Percentiles rank a stretch among this genome's conserved stretches.
Conservation (phyloP, 2,113 vertebrate species). For the Motacilla tschutschensis region DNA sequence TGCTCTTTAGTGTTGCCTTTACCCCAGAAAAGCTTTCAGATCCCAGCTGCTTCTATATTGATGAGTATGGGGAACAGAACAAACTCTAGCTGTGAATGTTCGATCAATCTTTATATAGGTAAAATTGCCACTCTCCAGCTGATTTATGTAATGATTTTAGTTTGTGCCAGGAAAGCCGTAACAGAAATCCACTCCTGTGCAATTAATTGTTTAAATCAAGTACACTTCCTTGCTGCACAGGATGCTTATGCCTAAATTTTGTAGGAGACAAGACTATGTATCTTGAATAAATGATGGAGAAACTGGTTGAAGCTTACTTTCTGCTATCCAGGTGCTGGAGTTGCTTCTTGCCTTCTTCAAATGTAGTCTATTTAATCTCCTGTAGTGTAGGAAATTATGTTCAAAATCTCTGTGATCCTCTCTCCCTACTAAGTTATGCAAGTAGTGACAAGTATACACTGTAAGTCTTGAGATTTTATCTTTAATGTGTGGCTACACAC, state of each 20-base stretch:
- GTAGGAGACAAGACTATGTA: slow-evolving; percentile 10
- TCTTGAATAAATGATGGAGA: slow-evolving; percentile 51
- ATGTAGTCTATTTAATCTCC: slow-evolving; percentile 82
- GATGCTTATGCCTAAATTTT: slow-evolving; percentile 43
- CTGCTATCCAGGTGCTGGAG: slow-evolving; percentile 60
- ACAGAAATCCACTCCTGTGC: slow-evolving; percentile 7
- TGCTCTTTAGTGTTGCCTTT: slow-evolving; percentile 25
- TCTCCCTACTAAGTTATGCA: slow-evolving; percentile 82
- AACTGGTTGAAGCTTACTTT: slow-evolving; percentile 73
- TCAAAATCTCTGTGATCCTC: slow-evolving; percentile 76
- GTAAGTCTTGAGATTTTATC: slow-evolving; percentile 89
- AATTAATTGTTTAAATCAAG: slow-evolving; percentile 44
- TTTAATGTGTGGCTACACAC: slow-evolving; percentile 91
- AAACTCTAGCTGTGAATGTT: slow-evolving; percentile 51
- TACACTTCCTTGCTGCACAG: not conserved
- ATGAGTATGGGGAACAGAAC: slow-evolving; percentile 37
- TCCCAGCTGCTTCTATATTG: slow-evolving; percentile 55
- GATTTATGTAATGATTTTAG: slow-evolving; percentile 46
- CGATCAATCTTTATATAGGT: slow-evolving; percentile 43
- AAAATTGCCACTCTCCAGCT: slow-evolving; percentile 40
- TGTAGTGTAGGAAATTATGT: slow-evolving; percentile 82
- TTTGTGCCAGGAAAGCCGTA: not conserved
- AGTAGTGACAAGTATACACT: slow-evolving; percentile 92
- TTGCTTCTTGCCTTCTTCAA: slow-evolving; percentile 75
- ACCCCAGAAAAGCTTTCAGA: slow-evolving; percentile 59